Percentiles rank a stretch among this genome's conserved stretches.
These are phyloP conservation scores for Eptesicus fuscus DNA, from an alignment of 2,113 vertebrate genomes.

Conservation along the genomic window DNA sequence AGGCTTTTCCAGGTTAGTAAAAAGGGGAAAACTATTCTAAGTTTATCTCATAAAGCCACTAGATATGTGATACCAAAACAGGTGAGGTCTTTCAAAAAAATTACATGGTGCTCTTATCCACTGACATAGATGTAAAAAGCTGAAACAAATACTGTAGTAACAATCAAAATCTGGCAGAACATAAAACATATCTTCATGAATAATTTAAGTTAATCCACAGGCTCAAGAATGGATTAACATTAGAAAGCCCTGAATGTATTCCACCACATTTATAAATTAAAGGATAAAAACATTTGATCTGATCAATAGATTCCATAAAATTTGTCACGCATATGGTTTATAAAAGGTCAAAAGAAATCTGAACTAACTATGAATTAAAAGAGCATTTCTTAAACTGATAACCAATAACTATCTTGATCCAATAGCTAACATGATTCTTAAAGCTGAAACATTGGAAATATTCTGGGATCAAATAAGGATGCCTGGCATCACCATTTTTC, in stretches of 20 bases:
- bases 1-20: not conserved
- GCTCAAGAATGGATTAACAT: not conserved
- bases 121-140: not conserved
- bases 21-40: not conserved
- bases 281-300: not conserved
- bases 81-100: not conserved
- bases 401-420: not conserved
- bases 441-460: not conserved
- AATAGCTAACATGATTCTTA: not conserved
- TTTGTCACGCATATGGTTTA: not conserved
- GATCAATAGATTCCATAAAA: not conserved
- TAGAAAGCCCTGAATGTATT: not conserved
- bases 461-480: not conserved
- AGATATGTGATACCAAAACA: not conserved
- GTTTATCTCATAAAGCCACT: not conserved
- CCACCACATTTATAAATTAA: not conserved
- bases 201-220: not conserved
- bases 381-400: not conserved
- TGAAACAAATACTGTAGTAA: not conserved
- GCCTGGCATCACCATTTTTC: not conserved
- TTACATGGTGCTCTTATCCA: not conserved
- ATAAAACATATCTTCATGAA: not conserved
- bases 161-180: not conserved
- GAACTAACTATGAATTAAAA: not conserved
- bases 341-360: not conserved